Base-by-base conservation (phyloP, 2,797 vertebrate species). In the Triplophysa bombifrons region DNA sequence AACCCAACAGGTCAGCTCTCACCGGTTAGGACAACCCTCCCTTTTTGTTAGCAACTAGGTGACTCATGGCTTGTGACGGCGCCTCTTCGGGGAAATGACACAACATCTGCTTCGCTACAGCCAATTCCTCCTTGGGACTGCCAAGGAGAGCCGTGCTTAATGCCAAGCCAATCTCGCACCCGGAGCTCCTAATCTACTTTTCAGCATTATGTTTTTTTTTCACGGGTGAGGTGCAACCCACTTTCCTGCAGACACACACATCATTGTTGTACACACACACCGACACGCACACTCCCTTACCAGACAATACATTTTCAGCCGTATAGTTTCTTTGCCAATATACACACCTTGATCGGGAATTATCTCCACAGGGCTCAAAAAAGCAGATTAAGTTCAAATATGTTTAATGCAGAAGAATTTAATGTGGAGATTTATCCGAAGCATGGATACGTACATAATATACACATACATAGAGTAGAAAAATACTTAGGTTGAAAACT, bases 31-130 rank as follows among this genome's bases (percentile, higher is more conserved):
- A 80, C 71, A 70, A 58, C 50, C 44, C 61, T 58, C 25, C 83
- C 86, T 84, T 38, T 46, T 84, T 89, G 84, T 86, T 82, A 11
- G 69, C 71, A 82, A 70, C 82, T 84, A 67, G 25, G 85, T 92
- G 91, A 92, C 85, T 93, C 90, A 92, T 71, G 83, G 20, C 76
- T 61, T 64, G 46, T 64, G 51, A 67, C 30, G 53, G 69, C 80
- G 74, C 12, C 74, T 69, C 81, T 92, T 92, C 87, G 91, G 90
- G 91, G 92, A 93, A 93, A 78, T 76, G 72, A 85, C 82, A 91
- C 82, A 89, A 88, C 72, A 83, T 81, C 60, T 84, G 58, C 69
- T 72, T 65, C 41, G 34, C 58, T 27, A 64, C 53, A 68, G 58
- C 76, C 69, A 71, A 72, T 65, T 64, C 68, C 46, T 46, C 46